phyloP scores from a whole-genome alignment of 2,113 vertebrate species.

The Pangasianodon hypophthalmus region DNA sequence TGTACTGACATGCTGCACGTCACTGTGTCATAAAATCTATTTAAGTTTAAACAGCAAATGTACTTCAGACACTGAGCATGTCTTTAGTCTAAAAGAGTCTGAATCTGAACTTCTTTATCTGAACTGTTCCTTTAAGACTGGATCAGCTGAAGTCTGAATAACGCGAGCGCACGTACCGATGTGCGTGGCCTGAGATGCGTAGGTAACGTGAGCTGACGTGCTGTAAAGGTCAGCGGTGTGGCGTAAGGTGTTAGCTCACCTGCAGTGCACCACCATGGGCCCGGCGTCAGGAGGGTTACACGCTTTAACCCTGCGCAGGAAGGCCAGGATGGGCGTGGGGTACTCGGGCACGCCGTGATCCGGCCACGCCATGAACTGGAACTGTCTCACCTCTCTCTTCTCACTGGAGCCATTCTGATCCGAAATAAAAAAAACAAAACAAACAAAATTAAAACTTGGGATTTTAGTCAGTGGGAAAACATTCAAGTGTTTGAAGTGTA shows the following conservation, averaged over 20 bases:
- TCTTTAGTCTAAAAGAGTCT: neutral
- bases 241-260: constrained; percentile 69
- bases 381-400: constrained; percentile 92
- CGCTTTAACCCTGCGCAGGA: constrained; percentile 88
- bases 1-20: too few species aligned
- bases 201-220: neutral
- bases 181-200: too few species aligned
- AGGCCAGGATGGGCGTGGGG: constrained; percentile 89
- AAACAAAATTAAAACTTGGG: neutral
- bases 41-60: neutral
- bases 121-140: neutral
- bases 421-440: neutral
- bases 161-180: neutral
- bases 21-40: too few species aligned
- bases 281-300: constrained; percentile 90
- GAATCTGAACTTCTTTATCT: neutral
- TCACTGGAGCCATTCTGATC: constrained; percentile 90
- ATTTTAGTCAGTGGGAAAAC: neutral
- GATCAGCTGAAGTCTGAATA: neutral
- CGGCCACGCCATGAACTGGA: constrained; percentile 98
- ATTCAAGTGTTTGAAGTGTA: neutral
- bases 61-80: too few species aligned
- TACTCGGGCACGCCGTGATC: constrained; percentile 96
- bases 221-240: constrained; percentile 22
- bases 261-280: constrained; percentile 97